Evolutionary conservation across 2,113 vertebrate genomes (phyloP).

Genomic region (Corynorhinus townsendii): DNA sequence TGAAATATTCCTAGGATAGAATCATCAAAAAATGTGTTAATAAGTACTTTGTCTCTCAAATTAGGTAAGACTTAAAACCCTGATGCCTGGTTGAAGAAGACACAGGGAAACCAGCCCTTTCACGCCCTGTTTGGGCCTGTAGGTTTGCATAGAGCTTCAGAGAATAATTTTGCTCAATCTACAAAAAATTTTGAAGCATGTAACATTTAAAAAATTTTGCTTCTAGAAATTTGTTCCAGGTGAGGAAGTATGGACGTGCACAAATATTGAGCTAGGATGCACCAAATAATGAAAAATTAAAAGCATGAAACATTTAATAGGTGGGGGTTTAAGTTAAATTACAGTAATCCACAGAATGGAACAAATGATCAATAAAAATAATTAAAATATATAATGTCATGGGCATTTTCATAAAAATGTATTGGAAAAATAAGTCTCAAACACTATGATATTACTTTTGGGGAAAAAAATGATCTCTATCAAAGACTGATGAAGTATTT

Average conservation of each 20-base stretch:
- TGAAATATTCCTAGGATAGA: not conserved
- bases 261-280: not conserved
- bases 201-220: not conserved
- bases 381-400: too few species aligned
- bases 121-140: not conserved
- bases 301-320: not conserved
- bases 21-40: not conserved
- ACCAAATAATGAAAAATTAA: not conserved
- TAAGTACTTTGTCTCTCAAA: not conserved
- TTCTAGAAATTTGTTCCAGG: not conserved
- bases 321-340: not conserved
- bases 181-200: not conserved
- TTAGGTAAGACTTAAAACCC: not conserved
- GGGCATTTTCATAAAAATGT: not conserved
- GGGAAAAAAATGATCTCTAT: not conserved
- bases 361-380: not conserved
- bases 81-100: not conserved
- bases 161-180: not conserved
- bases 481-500: not conserved
- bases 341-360: not conserved
- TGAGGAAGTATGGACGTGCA: not conserved
- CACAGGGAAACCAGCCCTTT: not conserved
- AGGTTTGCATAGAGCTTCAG: not conserved
- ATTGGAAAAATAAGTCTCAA: not conserved
- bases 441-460: not conserved